Conservation (phyloP, 2,888 invertebrate species). For the Aphidius colemani region DNA sequence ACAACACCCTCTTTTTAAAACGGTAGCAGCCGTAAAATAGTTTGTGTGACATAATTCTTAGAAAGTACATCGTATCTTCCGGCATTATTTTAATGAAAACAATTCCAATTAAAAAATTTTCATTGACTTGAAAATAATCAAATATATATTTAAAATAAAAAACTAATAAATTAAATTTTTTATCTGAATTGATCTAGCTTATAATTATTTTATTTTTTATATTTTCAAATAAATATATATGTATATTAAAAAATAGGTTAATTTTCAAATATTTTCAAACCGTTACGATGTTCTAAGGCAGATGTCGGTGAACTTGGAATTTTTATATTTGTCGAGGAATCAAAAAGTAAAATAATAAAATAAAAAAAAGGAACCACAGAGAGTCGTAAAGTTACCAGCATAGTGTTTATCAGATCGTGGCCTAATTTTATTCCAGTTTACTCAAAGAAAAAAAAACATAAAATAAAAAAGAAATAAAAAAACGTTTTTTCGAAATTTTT, state of each 20-base stretch:
- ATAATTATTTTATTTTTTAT: too few species aligned
- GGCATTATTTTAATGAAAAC: background rate
- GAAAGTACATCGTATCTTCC: background rate
- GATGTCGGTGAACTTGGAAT: slow-evolving; percentile 34
- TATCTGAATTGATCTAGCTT: background rate
- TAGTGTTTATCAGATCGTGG: slow-evolving; percentile 41
- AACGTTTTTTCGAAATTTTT: background rate
- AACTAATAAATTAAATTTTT: slow-evolving; percentile 5
- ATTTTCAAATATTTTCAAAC: background rate
- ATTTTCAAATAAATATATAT: too few species aligned
- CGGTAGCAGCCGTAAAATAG: slow-evolving; percentile 21
- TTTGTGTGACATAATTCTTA: background rate
- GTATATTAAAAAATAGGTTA: background rate
- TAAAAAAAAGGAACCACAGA: slow-evolving; percentile 11
- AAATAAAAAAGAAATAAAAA: slow-evolving; percentile 16
- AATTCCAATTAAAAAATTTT: background rate
- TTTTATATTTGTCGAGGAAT: slow-evolving; percentile 6
- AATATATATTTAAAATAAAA: background rate
- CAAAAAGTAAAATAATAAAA: slow-evolving; percentile 17
- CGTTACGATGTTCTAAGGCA: slow-evolving; percentile 23
- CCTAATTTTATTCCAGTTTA: slow-evolving; percentile 52
- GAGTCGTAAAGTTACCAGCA: slow-evolving; percentile 22
- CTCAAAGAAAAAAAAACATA: slow-evolving; percentile 32
- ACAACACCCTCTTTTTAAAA: slow-evolving; percentile 27
- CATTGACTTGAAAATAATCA: background rate